Evolutionary conservation across 2,113 vertebrate species (phyloP).

Genomic region (Pollimyrus isidori): DNA sequence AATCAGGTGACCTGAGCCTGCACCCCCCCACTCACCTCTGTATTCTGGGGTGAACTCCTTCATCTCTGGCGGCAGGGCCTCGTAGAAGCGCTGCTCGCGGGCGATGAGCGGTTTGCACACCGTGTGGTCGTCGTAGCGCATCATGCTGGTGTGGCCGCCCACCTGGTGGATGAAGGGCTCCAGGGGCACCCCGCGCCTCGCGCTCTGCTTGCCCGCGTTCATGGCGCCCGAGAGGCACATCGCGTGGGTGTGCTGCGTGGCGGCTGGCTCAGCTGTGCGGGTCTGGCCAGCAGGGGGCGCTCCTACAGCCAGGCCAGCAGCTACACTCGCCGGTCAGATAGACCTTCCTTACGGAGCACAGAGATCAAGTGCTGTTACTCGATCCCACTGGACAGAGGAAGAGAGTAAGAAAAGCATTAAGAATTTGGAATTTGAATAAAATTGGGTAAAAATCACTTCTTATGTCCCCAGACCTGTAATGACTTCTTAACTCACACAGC

Average conservation of each 20-base stretch:
- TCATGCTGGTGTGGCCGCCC: conserved; percentile 98
- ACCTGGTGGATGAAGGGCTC: conserved; percentile 98
- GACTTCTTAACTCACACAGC: neutral
- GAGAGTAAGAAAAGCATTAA: neutral
- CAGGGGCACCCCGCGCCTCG: conserved; percentile 72
- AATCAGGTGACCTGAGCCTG: neutral
- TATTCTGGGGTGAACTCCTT: conserved; percentile 96
- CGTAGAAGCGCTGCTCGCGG: conserved; percentile 94
- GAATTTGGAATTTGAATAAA: neutral
- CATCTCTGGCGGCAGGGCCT: conserved; percentile 95
- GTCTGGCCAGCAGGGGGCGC: conserved; percentile 59
- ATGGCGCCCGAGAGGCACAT: conserved; percentile 99
- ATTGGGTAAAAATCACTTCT: neutral
- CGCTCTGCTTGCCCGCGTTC: conserved; percentile 87
- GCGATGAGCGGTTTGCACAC: conserved; percentile 94
- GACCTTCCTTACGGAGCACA: conserved; percentile 39
- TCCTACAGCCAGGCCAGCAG: conserved; percentile 67
- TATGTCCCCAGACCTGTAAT: neutral
- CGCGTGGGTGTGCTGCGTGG: conserved; percentile 67
- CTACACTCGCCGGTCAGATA: conserved; percentile 49
- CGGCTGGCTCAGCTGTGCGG: conserved; percentile 72
- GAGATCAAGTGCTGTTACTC: too few relatives aligned
- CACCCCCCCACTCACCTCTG: conserved; percentile 73
- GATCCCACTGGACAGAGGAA: neutral
- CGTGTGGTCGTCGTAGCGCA: conserved; percentile 96